Evolutionary conservation across 2,888 invertebrate genomes (phyloP).

Genomic region (Argyra leucocephala): DNA sequence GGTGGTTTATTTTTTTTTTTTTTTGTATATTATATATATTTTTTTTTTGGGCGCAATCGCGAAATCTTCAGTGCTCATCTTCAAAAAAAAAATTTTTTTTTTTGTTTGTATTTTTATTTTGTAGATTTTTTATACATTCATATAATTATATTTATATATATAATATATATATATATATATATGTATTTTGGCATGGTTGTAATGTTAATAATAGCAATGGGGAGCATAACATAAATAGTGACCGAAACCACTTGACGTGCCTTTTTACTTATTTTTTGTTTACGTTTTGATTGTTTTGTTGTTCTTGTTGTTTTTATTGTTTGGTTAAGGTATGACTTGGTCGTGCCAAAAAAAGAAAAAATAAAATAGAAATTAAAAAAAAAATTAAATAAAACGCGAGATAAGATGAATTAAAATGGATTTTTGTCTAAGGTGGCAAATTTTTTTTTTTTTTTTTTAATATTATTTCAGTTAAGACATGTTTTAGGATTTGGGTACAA

Average conservation of each 20-base stretch:
- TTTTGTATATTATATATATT: no score
- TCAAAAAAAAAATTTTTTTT: constrained; percentile 6
- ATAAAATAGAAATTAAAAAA: neutral
- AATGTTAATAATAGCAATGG: constrained; percentile 6
- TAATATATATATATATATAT: no score
- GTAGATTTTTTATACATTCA: no score
- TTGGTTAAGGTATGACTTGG: constrained; percentile 1
- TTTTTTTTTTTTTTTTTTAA: neutral
- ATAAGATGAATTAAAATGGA: neutral
- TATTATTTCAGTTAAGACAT: no score
- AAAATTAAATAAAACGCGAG: neutral
- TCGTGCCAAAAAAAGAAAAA: neutral
- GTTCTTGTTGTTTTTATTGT: no score
- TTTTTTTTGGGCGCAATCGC: neutral
- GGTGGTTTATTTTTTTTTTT: no score
- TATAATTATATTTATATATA: no score
- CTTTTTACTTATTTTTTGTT: no score
- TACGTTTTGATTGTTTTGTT: no score
- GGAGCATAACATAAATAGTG: constrained; percentile 1
- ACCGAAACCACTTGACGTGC: neutral
- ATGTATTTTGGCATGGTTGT: neutral
- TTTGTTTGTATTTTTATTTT: no score
- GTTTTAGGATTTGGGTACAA: no score
- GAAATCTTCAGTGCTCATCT: neutral
- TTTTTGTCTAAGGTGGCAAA: constrained; percentile 6